phyloP scores from a whole-genome alignment of 2,888 invertebrate genomes.

The Ophion slaviceki region DNA sequence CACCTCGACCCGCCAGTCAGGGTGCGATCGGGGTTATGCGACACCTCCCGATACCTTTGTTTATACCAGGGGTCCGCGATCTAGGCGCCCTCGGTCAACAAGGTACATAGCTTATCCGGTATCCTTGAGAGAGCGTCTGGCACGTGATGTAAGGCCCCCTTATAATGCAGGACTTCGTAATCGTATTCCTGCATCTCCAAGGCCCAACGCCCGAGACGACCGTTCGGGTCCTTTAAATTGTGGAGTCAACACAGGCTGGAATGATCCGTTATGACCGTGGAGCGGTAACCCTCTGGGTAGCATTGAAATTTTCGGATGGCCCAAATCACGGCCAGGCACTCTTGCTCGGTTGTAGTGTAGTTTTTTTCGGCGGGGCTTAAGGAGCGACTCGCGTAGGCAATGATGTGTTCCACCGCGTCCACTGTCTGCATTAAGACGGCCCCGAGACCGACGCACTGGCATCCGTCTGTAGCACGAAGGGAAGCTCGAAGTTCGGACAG shows the following conservation, averaged over 20 bases:
- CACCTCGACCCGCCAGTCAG: no score
- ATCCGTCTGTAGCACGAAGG: slow-evolving; percentile 61
- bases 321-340: slow-evolving; percentile 61
- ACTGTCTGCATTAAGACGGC: slow-evolving; percentile 60
- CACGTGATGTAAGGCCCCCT: no score
- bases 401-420: slow-evolving; percentile 53
- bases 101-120: no score
- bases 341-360: slow-evolving; percentile 55
- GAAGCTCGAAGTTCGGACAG: slow-evolving; percentile 61
- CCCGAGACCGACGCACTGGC: slow-evolving; percentile 59
- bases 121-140: no score
- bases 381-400: slow-evolving; percentile 36
- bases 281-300: slow-evolving; percentile 66
- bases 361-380: slow-evolving; percentile 22
- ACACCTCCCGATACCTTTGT: no score
- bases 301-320: slow-evolving; percentile 52
- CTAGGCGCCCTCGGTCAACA: no score
- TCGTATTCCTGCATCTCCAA: no score
- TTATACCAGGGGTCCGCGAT: no score
- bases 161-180: no score
- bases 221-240: slow-evolving; percentile 66
- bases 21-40: no score
- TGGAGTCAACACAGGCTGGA: slow-evolving; percentile 67
- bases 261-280: slow-evolving; percentile 67
- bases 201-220: no score